A percentile compares a stretch with the other conserved stretches of the same genome.
These are phyloP conservation scores for Oscheius sp. DNA, from an alignment of 2,888 invertebrate species.

Conservation along the genomic window DNA sequence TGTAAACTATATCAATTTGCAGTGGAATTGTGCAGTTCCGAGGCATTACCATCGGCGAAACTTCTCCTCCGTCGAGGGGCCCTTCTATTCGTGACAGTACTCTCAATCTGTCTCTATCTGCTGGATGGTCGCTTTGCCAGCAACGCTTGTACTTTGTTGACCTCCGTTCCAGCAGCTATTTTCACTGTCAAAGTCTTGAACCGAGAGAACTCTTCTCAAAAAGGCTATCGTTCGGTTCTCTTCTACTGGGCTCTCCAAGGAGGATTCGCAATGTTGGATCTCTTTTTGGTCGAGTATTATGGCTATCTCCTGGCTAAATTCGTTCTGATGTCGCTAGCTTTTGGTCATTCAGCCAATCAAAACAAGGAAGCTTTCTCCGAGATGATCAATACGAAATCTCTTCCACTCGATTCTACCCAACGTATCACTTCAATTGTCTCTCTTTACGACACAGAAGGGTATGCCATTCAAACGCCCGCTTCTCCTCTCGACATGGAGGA, in stretches of 20 bases:
- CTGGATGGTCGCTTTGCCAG: not conserved
- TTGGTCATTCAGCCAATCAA: conserved; percentile 11
- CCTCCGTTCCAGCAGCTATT: conserved; percentile 20
- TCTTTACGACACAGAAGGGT: conserved; percentile 15
- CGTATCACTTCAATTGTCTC: conserved; percentile 19
- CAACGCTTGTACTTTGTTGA: conserved; percentile 11
- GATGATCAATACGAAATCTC: no score
- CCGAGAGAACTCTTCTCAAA: not conserved
- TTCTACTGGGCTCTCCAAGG: conserved; percentile 18
- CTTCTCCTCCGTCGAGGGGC: not conserved
- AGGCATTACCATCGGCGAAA: not conserved
- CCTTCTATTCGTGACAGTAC: not conserved
- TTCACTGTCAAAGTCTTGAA: conserved; percentile 23
- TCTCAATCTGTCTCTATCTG: conserved; percentile 12
- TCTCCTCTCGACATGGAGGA: conserved; percentile 10
- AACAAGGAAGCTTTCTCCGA: conserved; percentile 4
- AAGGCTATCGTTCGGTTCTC: conserved; percentile 8
- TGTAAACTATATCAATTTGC: not conserved
- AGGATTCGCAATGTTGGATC: not conserved
- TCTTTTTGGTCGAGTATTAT: not conserved
- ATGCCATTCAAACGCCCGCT: conserved; percentile 6
- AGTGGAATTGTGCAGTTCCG: conserved; percentile 1
- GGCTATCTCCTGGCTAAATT: conserved; percentile 19
- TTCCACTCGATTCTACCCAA: conserved; percentile 8
- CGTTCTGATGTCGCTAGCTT: conserved; percentile 11